phyloP scores from a whole-genome alignment of 64 coral and sea anemone species.

The Montipora capricornis region DNA sequence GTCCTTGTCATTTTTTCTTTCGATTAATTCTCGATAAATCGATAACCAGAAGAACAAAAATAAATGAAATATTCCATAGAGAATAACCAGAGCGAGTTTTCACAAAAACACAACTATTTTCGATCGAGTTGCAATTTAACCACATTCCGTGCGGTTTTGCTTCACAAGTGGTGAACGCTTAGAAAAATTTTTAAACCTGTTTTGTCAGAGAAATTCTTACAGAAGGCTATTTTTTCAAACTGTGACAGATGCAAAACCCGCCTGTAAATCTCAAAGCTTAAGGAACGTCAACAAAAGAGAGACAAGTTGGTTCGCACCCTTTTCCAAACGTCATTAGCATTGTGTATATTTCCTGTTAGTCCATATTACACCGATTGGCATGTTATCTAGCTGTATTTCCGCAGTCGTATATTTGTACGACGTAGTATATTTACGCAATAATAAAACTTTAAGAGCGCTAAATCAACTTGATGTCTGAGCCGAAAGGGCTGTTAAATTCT shows the following conservation, averaged over 20 bases:
- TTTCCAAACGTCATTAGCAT: conserved; percentile 88
- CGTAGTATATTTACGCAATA: conserved; percentile 92
- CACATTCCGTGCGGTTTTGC: not conserved
- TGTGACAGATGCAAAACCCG: conserved; percentile 25
- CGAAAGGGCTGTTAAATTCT: conserved; percentile 93
- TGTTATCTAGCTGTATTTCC: conserved; percentile 93
- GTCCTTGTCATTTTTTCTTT: conserved; percentile 39
- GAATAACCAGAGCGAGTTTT: not conserved
- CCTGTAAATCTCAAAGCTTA: conserved; percentile 15
- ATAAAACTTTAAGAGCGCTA: conserved; percentile 95
- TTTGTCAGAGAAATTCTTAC: conserved; percentile 37
- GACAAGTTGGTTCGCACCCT: conserved; percentile 45
- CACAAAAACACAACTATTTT: not conserved
- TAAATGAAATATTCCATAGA: not conserved
- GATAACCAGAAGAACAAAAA: conserved; percentile 31
- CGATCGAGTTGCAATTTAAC: too few species aligned
- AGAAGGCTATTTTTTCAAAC: conserved; percentile 43
- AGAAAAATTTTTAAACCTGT: not conserved
- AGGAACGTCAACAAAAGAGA: conserved; percentile 21
- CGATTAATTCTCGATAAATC: conserved; percentile 46
- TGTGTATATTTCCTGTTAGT: conserved; percentile 97
- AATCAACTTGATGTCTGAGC: conserved; percentile 85
- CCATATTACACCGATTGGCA: conserved; percentile 86
- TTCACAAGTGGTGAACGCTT: conserved; percentile 10
- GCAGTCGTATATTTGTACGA: conserved; percentile 66